phyloP scores from a whole-genome alignment of 1,140 invertebrate genomes.

The Belonocnema kinseyi region DNA sequence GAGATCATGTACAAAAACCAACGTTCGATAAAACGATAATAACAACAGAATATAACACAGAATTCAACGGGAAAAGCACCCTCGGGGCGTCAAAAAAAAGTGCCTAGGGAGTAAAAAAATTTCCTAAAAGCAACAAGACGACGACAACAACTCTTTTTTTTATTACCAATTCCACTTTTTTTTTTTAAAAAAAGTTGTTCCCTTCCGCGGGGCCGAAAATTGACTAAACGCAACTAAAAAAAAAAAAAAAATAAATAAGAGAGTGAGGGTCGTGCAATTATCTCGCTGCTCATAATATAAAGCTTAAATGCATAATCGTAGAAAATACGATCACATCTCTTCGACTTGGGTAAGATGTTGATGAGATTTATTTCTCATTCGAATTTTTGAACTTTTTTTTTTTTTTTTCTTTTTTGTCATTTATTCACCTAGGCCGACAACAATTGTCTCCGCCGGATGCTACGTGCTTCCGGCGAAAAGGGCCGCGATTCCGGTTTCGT shows the following conservation, averaged over 20 bases:
- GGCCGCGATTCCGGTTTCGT: slow-evolving; percentile 73
- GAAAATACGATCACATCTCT: not conserved
- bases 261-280: not conserved
- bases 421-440: slow-evolving; percentile 42
- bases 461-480: slow-evolving; percentile 76
- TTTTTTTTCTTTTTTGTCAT: too few relatives aligned
- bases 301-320: slow-evolving; percentile 22
- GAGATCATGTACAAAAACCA: not conserved
- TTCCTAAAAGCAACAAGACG: not conserved
- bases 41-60: slow-evolving; percentile 4
- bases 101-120: not conserved
- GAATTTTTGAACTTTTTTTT: not conserved
- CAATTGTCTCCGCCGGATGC: slow-evolving; percentile 56
- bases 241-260: not conserved
- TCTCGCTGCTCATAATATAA: not conserved
- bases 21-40: slow-evolving; percentile 10
- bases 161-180: not conserved
- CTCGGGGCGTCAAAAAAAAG: not conserved
- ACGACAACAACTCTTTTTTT: not conserved
- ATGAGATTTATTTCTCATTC: not conserved
- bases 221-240: not conserved
- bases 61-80: slow-evolving; percentile 7
- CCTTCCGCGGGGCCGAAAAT: not conserved
- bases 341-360: too few relatives aligned
- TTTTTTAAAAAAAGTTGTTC: not conserved